Conservation (phyloP, 2,888 invertebrate genomes). For the Hemaris fuciformis region DNA sequence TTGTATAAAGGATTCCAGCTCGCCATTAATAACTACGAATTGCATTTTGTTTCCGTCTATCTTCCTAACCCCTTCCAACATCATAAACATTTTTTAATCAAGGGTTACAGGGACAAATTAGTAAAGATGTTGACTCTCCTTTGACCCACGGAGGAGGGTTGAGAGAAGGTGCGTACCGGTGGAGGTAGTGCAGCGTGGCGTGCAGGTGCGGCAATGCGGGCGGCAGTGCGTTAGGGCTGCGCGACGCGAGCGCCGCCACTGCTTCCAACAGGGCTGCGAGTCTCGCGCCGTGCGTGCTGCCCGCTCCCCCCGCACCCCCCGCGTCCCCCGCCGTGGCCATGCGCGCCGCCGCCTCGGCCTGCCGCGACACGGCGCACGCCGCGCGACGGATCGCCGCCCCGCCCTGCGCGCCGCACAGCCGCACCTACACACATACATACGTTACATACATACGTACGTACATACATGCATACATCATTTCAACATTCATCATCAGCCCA, state of each 20-base stretch:
- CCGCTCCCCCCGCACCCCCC: slow-evolving; percentile 41
- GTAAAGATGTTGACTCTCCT: too few species aligned
- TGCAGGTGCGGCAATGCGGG: slow-evolving; percentile 46
- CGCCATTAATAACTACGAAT: too few species aligned
- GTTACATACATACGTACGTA: too few species aligned
- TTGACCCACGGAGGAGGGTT: too few species aligned
- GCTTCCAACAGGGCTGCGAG: slow-evolving; percentile 57
- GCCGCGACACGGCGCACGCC: slow-evolving; percentile 36
- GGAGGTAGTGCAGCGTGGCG: slow-evolving; percentile 28
- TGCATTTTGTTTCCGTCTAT: too few species aligned
- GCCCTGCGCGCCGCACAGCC: slow-evolving; percentile 47
- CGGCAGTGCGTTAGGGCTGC: slow-evolving; percentile 40
- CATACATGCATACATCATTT: too few species aligned
- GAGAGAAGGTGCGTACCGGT: slow-evolving; percentile 23
- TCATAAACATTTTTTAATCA: too few species aligned
- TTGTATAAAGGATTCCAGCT: too few species aligned
- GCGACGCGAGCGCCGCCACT: slow-evolving; percentile 56
- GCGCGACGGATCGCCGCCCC: slow-evolving; percentile 46
- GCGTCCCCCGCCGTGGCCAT: slow-evolving; percentile 54
- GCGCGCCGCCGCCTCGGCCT: slow-evolving; percentile 50
- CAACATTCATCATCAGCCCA: too few species aligned
- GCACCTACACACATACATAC: slow-evolving; percentile 55
- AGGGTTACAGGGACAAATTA: too few species aligned
- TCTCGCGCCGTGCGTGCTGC: slow-evolving; percentile 34
- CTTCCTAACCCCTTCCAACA: too few species aligned